Base-by-base conservation (phyloP, 2,113 vertebrate species). In the Sinocyclocheilus grahami region DNA sequence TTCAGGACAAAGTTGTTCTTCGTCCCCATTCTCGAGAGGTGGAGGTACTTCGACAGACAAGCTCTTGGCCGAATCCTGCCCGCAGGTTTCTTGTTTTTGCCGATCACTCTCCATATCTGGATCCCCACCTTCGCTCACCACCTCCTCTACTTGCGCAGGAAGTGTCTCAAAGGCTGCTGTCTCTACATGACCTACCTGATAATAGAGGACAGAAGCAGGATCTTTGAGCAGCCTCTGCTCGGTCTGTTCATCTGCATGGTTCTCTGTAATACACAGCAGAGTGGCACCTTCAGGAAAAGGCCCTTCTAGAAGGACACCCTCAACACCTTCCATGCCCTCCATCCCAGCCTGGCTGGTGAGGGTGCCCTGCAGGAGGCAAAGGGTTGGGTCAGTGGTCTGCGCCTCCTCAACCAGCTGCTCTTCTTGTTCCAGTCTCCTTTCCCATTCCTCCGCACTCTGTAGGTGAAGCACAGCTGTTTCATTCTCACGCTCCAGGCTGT, bases 391-490 rank as follows among this genome's bases (percentile, higher is more conserved):
- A 94, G 94, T 5, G 94, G 78, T 87, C 0, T 86, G 93, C 83
- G 0, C 91, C 91, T 90, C 78, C 69, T 88, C 87, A 0, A 87
- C 88, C 0, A 92, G 94, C 71, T 94, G 95, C 0, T 96, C 96
- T 4, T 97, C 96, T 86, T 96, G 96, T 0, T 96, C 95, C 91
- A 96, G 93, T 87, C 96, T 93, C 92, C 98, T 94, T 92, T 98
- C 97, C 91, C 97, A 92, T 88, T 99, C 97, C 94, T 98, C 97
- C 0, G 97, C 98, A 0, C 96, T 99, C 90, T 99, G 98, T 82
- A 99, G 95, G 91, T 99, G 97, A 92, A 98, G 92, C 89, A 99
- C 98, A 0, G 98, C 98, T 0, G 96, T 96, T 93, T 98, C 98
- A 7, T 96, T 96, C 90, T 96, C 96, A 6, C 93, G 90, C 90